Base-by-base conservation (phyloP, 2,888 invertebrate genomes). In the Sthenelais limicola region DNA sequence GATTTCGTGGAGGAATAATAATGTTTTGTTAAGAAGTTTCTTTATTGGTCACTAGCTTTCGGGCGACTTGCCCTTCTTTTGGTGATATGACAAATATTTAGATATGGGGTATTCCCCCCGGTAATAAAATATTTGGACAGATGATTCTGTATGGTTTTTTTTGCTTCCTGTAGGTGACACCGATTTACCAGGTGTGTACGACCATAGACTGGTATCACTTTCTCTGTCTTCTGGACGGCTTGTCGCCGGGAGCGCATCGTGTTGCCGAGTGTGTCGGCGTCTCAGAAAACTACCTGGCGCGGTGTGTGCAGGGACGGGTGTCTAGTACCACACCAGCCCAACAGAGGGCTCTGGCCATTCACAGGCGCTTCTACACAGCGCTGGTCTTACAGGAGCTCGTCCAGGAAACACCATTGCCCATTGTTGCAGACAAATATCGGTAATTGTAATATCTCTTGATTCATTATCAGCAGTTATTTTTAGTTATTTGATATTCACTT, bases 91-190 rank as follows among this genome's bases (percentile, higher is more conserved):
- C n/a, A n/a, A n/a, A n/a, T n/a, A n/a, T n/a, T n/a, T n/a, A n/a
- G n/a, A n/a, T n/a, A n/a, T n/a, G n/a, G n/a, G n/a, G n/a, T n/a
- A n/a, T n/a, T n/a, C n/a, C n/a, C n/a, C n/a, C n/a, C n/a, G n/a
- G n/a, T n/a, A n/a, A n/a, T n/a, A n/a, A n/a, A n/a, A n/a, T n/a
- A n/a, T n/a, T n/a, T n/a, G n/a, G n/a, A n/a, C n/a, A n/a, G n/a
- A n/a, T n/a, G n/a, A n/a, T n/a, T n/a, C n/a, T n/a, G n/a, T n/a
- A n/a, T n/a, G n/a, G n/a, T n/a, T n/a, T n/a, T n/a, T n/a, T n/a
- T n/a, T n/a, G n/a, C n/a, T n/a, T n/a, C n/a, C n/a, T n/a, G n/a
- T 90, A 97, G 82, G 97, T 91, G 15, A 98, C 98, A 1, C 98
- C 98, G 0, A 93, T 95, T 77, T 95, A 94, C 86, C 92, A 94